Conservation (phyloP, 2,888 invertebrate species). For the Chydorus sphaericus region DNA sequence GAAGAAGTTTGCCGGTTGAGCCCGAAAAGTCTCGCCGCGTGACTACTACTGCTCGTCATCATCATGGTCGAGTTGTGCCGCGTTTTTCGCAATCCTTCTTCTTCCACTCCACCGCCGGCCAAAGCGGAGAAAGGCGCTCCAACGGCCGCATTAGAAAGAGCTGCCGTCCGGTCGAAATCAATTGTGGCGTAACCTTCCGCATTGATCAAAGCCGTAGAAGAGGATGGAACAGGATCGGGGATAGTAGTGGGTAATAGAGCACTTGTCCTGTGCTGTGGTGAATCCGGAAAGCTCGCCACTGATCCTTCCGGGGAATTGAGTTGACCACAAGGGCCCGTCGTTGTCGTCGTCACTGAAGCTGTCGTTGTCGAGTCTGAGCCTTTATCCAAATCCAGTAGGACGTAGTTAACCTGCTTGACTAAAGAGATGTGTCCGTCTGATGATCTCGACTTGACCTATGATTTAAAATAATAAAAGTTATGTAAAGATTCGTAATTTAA, state of each 20-base stretch:
- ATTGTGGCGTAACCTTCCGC: conserved; percentile 57
- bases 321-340: conserved; percentile 16
- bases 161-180: conserved; percentile 85
- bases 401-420: conserved; percentile 55
- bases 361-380: conserved; percentile 21
- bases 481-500: background rate
- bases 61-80: conserved; percentile 59
- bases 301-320: conserved; percentile 21
- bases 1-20: conserved; percentile 41
- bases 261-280: conserved; percentile 20
- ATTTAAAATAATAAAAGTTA: background rate
- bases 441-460: conserved; percentile 4
- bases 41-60: conserved; percentile 33
- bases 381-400: conserved; percentile 55
- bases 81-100: conserved; percentile 56
- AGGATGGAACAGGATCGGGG: background rate
- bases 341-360: conserved; percentile 9
- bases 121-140: conserved; percentile 44
- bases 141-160: conserved; percentile 63
- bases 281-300: conserved; percentile 31
- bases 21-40: conserved; percentile 27
- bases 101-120: conserved; percentile 24
- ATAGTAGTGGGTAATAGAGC: background rate
- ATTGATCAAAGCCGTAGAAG: background rate
- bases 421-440: background rate